Evolutionary conservation across 2,797 vertebrate genomes (phyloP).

Genomic region (Onychomys torridus): DNA sequence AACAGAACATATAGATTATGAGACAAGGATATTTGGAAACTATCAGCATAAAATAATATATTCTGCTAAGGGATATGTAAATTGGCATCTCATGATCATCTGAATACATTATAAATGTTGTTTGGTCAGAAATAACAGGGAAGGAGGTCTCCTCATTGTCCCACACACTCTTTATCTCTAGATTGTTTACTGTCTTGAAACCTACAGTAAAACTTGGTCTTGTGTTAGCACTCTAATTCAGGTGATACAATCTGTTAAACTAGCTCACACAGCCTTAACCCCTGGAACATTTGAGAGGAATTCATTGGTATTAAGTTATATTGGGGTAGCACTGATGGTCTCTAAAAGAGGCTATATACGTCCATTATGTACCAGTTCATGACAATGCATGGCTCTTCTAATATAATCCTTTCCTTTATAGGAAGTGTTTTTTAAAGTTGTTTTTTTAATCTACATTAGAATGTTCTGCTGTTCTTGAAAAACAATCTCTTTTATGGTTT

Average conservation of each 20-base stretch:
- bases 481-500: not conserved
- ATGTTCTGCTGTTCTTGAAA: not conserved
- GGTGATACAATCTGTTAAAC: not conserved
- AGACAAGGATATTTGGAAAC: not conserved
- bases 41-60: not conserved
- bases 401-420: not conserved
- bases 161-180: not conserved
- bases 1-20: not conserved
- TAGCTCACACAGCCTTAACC: not conserved
- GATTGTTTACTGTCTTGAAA: not conserved
- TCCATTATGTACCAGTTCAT: not conserved
- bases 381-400: not conserved
- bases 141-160: not conserved
- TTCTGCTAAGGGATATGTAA: not conserved
- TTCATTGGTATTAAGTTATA: not conserved
- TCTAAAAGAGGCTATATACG: not conserved
- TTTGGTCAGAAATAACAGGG: not conserved
- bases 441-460: not conserved
- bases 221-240: not conserved
- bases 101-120: not conserved
- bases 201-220: not conserved
- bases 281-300: not conserved
- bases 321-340: fast-evolving
- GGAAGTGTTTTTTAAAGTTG: not conserved
- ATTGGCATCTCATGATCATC: not conserved